Conservation (phyloP, 2,113 vertebrate species). For the Bujurquina vittata region DNA sequence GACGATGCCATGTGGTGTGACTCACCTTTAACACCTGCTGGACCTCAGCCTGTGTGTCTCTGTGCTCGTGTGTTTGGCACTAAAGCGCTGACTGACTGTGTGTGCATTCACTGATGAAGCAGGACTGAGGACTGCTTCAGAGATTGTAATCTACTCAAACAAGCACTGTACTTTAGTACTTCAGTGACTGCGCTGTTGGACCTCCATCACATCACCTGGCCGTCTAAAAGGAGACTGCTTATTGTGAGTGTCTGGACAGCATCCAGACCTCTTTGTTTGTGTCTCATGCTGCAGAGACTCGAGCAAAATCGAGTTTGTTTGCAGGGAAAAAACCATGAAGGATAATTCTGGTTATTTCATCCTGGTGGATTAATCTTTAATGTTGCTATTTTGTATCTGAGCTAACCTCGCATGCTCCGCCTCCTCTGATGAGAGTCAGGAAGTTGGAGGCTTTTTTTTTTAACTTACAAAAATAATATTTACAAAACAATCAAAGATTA, state of each 20-base stretch:
- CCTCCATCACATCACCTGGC: neutral
- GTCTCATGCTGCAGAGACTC: neutral
- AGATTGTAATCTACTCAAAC: neutral
- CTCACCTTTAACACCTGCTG: conserved; percentile 8
- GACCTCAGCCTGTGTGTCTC: conserved; percentile 16
- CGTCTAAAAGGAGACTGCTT: neutral
- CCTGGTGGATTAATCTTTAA: neutral
- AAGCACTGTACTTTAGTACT: neutral
- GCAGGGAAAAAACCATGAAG: neutral
- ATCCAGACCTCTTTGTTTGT: neutral
- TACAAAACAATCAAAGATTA: too few species aligned
- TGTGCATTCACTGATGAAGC: neutral
- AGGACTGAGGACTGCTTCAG: neutral
- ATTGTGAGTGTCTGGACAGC: neutral
- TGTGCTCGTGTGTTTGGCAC: neutral
- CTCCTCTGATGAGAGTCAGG: too few species aligned
- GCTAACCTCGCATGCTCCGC: neutral
- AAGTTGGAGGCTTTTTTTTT: too few species aligned
- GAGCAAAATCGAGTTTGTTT: too few species aligned
- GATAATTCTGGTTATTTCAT: neutral
- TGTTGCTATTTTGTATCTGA: neutral
- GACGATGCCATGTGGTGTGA: neutral
- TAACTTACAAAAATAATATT: too few species aligned
- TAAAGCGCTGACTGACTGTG: neutral
- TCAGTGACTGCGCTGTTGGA: neutral